Base-by-base conservation (phyloP, 1,140 invertebrate genomes). In the Platyscapa corneri region DNA sequence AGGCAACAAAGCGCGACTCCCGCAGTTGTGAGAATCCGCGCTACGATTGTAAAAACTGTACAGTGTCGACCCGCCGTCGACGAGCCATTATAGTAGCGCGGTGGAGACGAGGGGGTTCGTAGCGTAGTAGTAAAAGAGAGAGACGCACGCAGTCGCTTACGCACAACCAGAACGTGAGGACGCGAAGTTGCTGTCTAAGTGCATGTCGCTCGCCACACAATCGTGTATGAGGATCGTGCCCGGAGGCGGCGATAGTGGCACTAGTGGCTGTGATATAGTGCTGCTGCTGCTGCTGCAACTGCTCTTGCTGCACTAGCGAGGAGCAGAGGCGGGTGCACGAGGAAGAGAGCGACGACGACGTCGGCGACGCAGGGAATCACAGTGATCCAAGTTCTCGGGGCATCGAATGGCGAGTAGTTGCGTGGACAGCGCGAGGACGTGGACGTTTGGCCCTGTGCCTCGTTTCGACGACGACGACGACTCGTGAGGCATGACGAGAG, bases 101-200 rank as follows among this genome's bases (percentile, higher is more conserved):
- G 70, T 20, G 37, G 70, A 18, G 70, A 10, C 70, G 70, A 39
- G 37, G 70, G 37, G 37, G 70, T n/a, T 3, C 70, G 20, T 39
- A 74, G 70, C 70, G 70, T 42, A 70, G 70, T 74, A 74, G 70
- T 74, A 74, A 74, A 42, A 23, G 70, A 23, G 70, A 74, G 37
- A 42, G 70, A 74, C 20, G 70, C 70, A n/a, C 37, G 30, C 70
- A 74, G 70, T 74, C 37, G 70, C 39, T 74, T 39, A 42, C 70
- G 37, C 37, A 74, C 70, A n/a, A 42, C 70, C 34, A 39, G 67
- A 14, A 16, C 32, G 34, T 34, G 70, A 74, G 70, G 70, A 74
- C 56, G 56, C 56, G 37, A 39, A 42, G 2, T 10, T 30, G 30
- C 10, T 46, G 42, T 46, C 12, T 46, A 12, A 12, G 42, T 46